These are phyloP conservation scores for Andrena flavipes DNA, from an alignment of 2,888 invertebrate species.

Conservation along the genomic window DNA sequence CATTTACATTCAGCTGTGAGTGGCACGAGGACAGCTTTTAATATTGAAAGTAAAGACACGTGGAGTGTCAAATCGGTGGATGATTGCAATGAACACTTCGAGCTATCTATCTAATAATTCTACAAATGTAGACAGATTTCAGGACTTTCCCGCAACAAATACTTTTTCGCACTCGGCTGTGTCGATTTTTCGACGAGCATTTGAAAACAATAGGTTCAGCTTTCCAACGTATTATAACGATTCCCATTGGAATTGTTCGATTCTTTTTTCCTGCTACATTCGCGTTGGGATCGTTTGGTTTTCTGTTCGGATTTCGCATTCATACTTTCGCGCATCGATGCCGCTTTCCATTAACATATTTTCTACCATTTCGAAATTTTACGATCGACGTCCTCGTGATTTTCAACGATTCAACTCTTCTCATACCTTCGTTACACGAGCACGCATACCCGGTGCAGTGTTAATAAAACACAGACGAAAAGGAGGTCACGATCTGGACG, in stretches of 20 bases:
- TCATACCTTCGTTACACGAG: constrained; percentile 29
- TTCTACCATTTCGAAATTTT: constrained; percentile 28
- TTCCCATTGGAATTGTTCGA: not conserved
- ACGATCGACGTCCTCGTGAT: constrained; percentile 62
- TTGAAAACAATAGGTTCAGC: not conserved
- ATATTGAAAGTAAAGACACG: too few relatives aligned
- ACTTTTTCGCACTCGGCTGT: not conserved
- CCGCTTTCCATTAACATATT: constrained; percentile 50
- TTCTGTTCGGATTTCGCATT: constrained; percentile 24
- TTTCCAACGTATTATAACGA: not conserved
- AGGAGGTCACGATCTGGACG: too few relatives aligned
- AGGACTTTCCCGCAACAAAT: not conserved
- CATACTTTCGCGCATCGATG: constrained; percentile 8
- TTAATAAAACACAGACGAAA: too few relatives aligned
- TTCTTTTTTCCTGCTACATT: not conserved
- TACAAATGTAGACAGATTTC: too few relatives aligned
- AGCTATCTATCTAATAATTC: too few relatives aligned
- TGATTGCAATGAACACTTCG: too few relatives aligned
- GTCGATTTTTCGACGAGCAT: not conserved
- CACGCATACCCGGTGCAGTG: too few relatives aligned
- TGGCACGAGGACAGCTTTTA: too few relatives aligned
- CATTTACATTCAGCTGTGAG: too few relatives aligned
- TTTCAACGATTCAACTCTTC: constrained; percentile 65
- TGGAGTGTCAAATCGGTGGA: too few relatives aligned
- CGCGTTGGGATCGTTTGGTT: not conserved